These are phyloP conservation scores for Drosophila borborema DNA, from an alignment of 2,888 invertebrate genomes.

Conservation along the genomic window DNA sequence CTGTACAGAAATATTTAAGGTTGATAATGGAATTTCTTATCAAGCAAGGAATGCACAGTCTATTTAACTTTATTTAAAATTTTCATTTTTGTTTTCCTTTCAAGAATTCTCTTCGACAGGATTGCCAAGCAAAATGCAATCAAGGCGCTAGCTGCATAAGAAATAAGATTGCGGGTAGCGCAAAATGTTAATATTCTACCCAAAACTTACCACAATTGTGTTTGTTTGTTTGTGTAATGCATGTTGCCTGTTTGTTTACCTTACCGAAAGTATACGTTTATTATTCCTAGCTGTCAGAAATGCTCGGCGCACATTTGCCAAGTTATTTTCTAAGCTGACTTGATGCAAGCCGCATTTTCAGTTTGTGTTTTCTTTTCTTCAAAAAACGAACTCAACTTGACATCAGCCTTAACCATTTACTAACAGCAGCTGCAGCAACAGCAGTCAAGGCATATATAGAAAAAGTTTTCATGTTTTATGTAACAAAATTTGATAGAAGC, in stretches of 20 bases:
- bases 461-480: conserved; percentile 2
- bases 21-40: not conserved
- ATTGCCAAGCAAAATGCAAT: conserved; percentile 1
- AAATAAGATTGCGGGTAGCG: not conserved
- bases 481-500: not conserved
- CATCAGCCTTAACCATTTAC: conserved; percentile 49
- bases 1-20: not conserved
- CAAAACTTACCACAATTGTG: not conserved
- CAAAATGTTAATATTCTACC: conserved; percentile 4
- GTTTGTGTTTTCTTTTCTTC: conserved; percentile 25
- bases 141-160: conserved; percentile 4
- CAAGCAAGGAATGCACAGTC: not conserved
- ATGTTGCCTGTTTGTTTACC: conserved; percentile 10
- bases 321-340: conserved; percentile 12
- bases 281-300: conserved; percentile 32
- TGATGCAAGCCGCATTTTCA: conserved; percentile 27
- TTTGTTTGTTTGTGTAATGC: conserved; percentile 4
- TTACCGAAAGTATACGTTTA: conserved; percentile 14
- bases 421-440: conserved; percentile 28
- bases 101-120: not conserved
- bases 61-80: too few relatives aligned
- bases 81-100: too few relatives aligned
- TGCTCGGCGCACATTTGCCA: conserved; percentile 30
- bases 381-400: conserved; percentile 50
- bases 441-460: not conserved